Conservation (phyloP, 2,888 invertebrate species). For the Dione vanillae region DNA sequence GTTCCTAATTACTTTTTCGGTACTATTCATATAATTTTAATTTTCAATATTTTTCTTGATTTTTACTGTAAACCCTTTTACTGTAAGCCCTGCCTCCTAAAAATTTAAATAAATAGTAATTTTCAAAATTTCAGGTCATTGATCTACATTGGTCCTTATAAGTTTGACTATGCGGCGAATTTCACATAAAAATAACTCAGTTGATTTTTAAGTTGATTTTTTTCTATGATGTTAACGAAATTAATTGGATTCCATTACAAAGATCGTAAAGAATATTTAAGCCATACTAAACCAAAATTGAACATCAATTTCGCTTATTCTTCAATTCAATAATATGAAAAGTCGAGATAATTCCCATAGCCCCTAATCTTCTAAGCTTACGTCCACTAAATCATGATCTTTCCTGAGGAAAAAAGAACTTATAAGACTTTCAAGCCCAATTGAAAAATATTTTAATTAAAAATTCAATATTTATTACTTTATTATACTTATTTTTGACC, state of each 20-base stretch:
- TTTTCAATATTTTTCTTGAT: too few relatives aligned
- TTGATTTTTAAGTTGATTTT: too few relatives aligned
- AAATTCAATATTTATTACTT: not conserved
- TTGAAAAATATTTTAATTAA: slow-evolving; percentile 14
- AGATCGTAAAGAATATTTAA: not conserved
- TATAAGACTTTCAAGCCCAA: slow-evolving; percentile 1
- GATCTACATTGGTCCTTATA: too few relatives aligned
- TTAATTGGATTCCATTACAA: not conserved
- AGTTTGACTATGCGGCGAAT: too few relatives aligned
- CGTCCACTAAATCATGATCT: slow-evolving; percentile 21
- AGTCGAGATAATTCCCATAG: slow-evolving; percentile 16
- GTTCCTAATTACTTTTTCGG: too few relatives aligned
- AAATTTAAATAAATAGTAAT: too few relatives aligned
- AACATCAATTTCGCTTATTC: slow-evolving; percentile 14
- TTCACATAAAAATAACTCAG: too few relatives aligned
- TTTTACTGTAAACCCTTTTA: too few relatives aligned
- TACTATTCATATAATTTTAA: too few relatives aligned
- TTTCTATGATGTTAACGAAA: not conserved
- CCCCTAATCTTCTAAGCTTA: slow-evolving; percentile 18
- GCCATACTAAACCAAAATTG: slow-evolving; percentile 1
- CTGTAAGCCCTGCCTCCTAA: too few relatives aligned
- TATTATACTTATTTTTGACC: too few relatives aligned
- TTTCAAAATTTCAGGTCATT: too few relatives aligned
- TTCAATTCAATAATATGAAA: slow-evolving; percentile 24
- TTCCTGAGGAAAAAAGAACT: slow-evolving; percentile 10